A percentile compares a stretch with the other conserved stretches of the same genome.
phyloP scores from a whole-genome alignment of 1,140 invertebrate species.

The Heliconius himera region DNA sequence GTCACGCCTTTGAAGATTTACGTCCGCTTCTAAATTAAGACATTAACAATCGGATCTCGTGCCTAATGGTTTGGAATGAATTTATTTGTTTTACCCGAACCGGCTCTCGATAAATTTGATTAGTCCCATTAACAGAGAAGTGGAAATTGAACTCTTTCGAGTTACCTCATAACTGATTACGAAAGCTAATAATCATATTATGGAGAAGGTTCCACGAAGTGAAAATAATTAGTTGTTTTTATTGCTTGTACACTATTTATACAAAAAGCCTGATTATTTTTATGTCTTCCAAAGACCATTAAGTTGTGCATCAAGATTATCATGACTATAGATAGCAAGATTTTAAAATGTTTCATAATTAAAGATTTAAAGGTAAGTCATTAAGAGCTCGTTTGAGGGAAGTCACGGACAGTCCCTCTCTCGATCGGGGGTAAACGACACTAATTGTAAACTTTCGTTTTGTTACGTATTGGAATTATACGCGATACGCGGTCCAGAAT shows the following conservation, averaged over 20 bases:
- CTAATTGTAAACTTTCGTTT: slow-evolving; percentile 42
- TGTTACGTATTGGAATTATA: slow-evolving; percentile 42
- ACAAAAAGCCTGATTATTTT: slow-evolving; percentile 32
- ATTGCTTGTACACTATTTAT: slow-evolving; percentile 34
- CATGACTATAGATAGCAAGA: slow-evolving; percentile 37
- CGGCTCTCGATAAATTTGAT: slow-evolving; percentile 68
- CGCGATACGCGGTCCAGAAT: slow-evolving; percentile 48
- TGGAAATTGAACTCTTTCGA: slow-evolving; percentile 44
- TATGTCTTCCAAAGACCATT: slow-evolving; percentile 35
- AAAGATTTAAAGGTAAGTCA: slow-evolving; percentile 36
- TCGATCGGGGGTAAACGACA: slow-evolving; percentile 38
- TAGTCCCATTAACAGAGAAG: slow-evolving; percentile 55
- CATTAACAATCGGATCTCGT: slow-evolving; percentile 81
- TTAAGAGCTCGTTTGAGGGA: slow-evolving; percentile 35
- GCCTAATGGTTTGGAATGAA: slow-evolving; percentile 81
- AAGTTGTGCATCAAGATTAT: slow-evolving; percentile 33
- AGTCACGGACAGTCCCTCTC: slow-evolving; percentile 39
- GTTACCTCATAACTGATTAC: slow-evolving; percentile 46
- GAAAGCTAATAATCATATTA: slow-evolving; percentile 31
- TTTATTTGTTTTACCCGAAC: slow-evolving; percentile 78
- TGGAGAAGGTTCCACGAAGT: slow-evolving; percentile 24
- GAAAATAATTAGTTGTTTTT: slow-evolving; percentile 32
- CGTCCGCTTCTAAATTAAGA: slow-evolving; percentile 81
- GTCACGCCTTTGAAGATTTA: slow-evolving; percentile 82
- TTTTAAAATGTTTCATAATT: slow-evolving; percentile 39